These are phyloP conservation scores for Heterotilapia buettikoferi DNA, from an alignment of 2,113 vertebrate genomes.

Conservation along the genomic window DNA sequence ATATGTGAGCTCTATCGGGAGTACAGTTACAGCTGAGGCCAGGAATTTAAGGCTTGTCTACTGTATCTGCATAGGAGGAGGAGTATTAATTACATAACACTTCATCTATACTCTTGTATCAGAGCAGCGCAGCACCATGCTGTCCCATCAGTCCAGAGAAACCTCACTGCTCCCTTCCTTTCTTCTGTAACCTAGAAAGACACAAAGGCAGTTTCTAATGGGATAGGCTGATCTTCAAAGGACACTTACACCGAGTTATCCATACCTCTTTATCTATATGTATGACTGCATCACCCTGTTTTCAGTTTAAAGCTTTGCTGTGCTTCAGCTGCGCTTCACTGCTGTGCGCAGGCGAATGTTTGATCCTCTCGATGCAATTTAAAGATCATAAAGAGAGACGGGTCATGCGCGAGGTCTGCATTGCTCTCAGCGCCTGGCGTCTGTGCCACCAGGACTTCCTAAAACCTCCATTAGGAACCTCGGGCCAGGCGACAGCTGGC, in stretches of 20 bases:
- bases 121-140: constrained; percentile 31
- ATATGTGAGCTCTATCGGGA: neutral
- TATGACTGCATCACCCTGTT: neutral
- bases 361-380: neutral
- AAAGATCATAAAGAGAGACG: neutral
- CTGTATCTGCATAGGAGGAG: constrained; percentile 67
- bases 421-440: neutral
- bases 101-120: constrained; percentile 33
- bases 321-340: neutral
- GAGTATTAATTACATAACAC: constrained; percentile 64
- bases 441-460: constrained; percentile 7
- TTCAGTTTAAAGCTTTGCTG: neutral
- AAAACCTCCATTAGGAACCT: constrained; percentile 29
- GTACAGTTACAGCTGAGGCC: constrained; percentile 43
- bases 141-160: constrained; percentile 33
- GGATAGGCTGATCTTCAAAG: neutral
- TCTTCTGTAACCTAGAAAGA: neutral
- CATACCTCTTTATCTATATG: neutral
- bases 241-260: neutral
- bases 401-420: neutral
- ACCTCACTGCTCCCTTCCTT: neutral
- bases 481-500: constrained; percentile 26
- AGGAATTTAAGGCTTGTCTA: constrained; percentile 33
- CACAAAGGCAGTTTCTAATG: neutral
- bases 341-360: neutral